phyloP scores from a whole-genome alignment of 1,140 invertebrate genomes.

The Cotesia vestalis region DNA sequence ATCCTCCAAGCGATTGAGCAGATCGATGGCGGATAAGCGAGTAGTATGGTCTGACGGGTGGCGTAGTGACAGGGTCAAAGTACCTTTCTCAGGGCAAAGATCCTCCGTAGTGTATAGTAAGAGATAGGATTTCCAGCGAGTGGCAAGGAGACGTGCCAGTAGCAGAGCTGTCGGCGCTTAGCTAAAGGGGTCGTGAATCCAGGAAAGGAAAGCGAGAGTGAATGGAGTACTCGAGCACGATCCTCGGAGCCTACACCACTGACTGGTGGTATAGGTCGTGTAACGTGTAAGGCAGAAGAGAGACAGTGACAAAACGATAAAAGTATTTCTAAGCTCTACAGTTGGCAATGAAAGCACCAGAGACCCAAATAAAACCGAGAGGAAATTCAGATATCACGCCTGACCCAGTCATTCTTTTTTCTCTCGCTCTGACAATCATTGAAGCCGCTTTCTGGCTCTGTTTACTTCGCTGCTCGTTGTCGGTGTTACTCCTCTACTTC shows the following conservation, averaged over 20 bases:
- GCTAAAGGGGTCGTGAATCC: constrained; percentile 40
- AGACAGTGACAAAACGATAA: constrained; percentile 38
- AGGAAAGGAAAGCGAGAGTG: constrained; percentile 41
- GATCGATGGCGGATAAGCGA: constrained; percentile 7
- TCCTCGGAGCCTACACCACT: constrained; percentile 4
- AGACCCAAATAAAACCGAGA: constrained; percentile 34
- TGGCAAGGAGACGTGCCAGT: constrained; percentile 14
- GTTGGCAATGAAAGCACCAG: constrained; percentile 34
- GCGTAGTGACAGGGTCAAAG: not conserved
- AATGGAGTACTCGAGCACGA: constrained; percentile 44
- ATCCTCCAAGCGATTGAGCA: not conserved
- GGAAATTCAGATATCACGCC: constrained; percentile 49
- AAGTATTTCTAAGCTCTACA: not conserved
- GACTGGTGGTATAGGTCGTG: not conserved
- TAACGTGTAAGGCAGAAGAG: not conserved
- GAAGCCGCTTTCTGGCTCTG: too few species aligned
- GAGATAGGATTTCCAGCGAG: not conserved
- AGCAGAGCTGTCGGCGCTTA: constrained; percentile 18
- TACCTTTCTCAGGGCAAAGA: not conserved
- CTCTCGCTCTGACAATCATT: not conserved
- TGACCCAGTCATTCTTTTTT: constrained; percentile 38
- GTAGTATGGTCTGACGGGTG: not conserved
- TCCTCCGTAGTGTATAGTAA: not conserved
- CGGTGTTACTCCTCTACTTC: too few species aligned
- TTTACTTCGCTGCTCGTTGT: too few species aligned